Base-by-base conservation (phyloP, 2,797 vertebrate genomes). In the Sandelia bainsii region DNA sequence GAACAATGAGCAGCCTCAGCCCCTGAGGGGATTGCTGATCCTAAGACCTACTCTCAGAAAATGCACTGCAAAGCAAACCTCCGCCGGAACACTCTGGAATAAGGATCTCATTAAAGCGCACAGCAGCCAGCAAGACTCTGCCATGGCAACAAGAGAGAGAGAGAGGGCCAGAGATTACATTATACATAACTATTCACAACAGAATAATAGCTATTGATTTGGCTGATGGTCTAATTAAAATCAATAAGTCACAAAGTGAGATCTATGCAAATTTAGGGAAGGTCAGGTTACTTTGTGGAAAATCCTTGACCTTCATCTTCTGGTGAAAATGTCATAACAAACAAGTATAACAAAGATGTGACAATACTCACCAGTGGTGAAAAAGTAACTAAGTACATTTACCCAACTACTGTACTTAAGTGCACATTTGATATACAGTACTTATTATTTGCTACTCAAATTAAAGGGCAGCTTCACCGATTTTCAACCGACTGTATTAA, bases 311-410 rank as follows among this genome's bases (percentile, higher is more conserved):
- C 53, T 69, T 52, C 9, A 3, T 56, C 44, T 8, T 23, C 7
- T 10, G 45, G 14, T 1, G 1, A 16, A 62, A 51, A 58, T 5
- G n/a, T 45, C 19, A 1, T 9, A 6, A 5, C 14, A 7, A 20
- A 16, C 3, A 3, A 3, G 29, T 29, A 3, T 6, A 29, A 39
- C 7, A 17, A 12, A 11, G 32, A 7, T 2, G 50, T 9, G 51
- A 34, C 77, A 19, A 32, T 53, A 42, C 83, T 79, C 74, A 96
- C 96, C 96, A 51, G 17, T 40, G 12, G 34, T 37, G 34, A n/a
- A 29, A 7, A 29, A 7, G 29, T 37, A 37, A 37, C 34, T 2
- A 37, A 37, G 34, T 37, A 37, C 34, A 37, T 9, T 8, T 37
- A 37, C 34, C 10, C 10, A 8, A 9, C 8, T 37, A 29, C 29